Evolutionary conservation across 1,140 invertebrate genomes (phyloP).

Genomic region (Drosophila sp.): DNA sequence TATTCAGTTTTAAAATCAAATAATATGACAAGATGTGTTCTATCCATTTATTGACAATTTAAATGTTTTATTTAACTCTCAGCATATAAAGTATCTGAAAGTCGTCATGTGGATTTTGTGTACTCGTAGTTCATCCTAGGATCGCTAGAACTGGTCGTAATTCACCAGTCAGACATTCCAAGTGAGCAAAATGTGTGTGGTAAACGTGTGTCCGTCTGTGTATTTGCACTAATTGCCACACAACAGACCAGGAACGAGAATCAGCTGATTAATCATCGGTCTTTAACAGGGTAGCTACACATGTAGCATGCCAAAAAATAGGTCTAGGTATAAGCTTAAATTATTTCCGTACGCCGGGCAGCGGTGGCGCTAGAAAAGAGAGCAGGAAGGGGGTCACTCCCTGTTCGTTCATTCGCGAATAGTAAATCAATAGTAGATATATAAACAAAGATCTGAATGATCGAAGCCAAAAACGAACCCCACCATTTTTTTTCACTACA

Average conservation of each 20-base stretch:
- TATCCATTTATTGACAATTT: not conserved
- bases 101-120: not conserved
- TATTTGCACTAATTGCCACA: conserved; percentile 32
- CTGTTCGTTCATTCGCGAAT: too few species aligned
- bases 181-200: not conserved
- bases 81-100: not conserved
- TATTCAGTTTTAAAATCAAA: too few species aligned
- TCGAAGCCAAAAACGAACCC: not conserved
- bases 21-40: too few species aligned
- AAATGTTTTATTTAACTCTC: too few species aligned
- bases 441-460: too few species aligned
- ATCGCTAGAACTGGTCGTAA: conserved; percentile 5
- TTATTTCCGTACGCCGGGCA: conserved; percentile 48
- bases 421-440: too few species aligned
- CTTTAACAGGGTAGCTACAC: conserved; percentile 3
- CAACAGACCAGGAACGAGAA: not conserved
- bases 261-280: conserved; percentile 44
- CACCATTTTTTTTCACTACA: too few species aligned
- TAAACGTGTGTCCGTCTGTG: not conserved
- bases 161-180: not conserved
- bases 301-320: conserved; percentile 16
- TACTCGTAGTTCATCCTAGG: not conserved
- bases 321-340: conserved; percentile 18
- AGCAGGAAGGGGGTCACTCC: not conserved
- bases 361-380: not conserved